Evolutionary conservation across 2,888 invertebrate genomes (phyloP), one percentile per base, ranked within the genome.

Genomic region (Drosophila percnosoma): DNA sequence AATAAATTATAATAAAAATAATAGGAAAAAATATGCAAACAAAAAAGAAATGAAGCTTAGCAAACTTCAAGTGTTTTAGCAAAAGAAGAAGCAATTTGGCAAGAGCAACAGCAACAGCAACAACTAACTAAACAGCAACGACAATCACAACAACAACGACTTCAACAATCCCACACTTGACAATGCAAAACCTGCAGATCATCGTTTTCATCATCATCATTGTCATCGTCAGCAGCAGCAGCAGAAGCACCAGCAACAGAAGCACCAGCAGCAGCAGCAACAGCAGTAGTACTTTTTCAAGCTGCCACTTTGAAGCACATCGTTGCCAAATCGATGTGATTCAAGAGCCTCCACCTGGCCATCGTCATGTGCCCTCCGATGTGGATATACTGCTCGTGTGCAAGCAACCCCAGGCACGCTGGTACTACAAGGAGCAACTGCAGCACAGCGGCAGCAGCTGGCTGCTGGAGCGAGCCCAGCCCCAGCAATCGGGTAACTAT

Each of bases 401-500:
- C 21, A 51, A 33, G 2, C 66, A 71, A 6, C 38, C 53, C 6
- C 62, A 60, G 31, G 77, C 82, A 21, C 63, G 69, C 24, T 91
- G 92, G 91, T 91, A 78, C 71, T 80, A 80, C 15, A 71, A 84
- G 24, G 80, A 83, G 8, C 66, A 63, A 31, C 55, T 60, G 5
- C 33, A 72, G 6, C 65, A 75, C 6, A 73, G 58, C 33, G 78
- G 79, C 68, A 61, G 42, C 11, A 61, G 49, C 3, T 61, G 84
- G 57, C 59, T 68, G 31, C 54, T 92, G 29, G 75, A 76, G 15
- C 58, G 78, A 3, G 74, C 82, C 8, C 80, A 75, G 24, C 2
- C 61, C 0, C 36, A 67, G 2, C 89, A 91, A 64, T 85, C 90
- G 21, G 93, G 92, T 18, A 66, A 73, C 15, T 93, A 93, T 69